Conservation (phyloP, 2,888 invertebrate genomes). For the Drosophila histrio region DNA sequence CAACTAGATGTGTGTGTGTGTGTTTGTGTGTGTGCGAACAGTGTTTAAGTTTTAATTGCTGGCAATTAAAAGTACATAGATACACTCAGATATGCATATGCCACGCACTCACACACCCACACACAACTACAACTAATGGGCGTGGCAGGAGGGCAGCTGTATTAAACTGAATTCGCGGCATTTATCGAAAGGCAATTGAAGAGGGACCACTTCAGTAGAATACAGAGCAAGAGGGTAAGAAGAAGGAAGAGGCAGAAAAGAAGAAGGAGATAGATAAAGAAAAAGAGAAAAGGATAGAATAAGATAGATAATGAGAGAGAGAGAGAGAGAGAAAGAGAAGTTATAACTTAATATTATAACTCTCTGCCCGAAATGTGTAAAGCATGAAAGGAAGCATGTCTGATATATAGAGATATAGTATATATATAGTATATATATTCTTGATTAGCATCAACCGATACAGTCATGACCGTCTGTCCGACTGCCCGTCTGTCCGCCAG, state of each 20-base stretch:
- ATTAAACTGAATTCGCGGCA: slow-evolving; percentile 4
- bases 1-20: slow-evolving; percentile 10
- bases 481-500: too few relatives aligned
- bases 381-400: too few relatives aligned
- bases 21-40: slow-evolving; percentile 40
- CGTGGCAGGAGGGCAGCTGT: slow-evolving; percentile 5
- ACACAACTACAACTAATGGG: not conserved
- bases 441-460: too few relatives aligned
- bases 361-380: too few relatives aligned
- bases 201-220: not conserved
- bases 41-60: slow-evolving; percentile 82
- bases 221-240: not conserved
- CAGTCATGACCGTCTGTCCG: too few relatives aligned
- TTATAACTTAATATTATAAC: too few relatives aligned
- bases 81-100: slow-evolving; percentile 64
- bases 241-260: not conserved
- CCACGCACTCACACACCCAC: slow-evolving; percentile 23
- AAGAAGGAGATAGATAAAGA: not conserved
- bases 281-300: not conserved
- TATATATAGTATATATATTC: too few relatives aligned
- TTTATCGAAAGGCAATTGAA: slow-evolving; percentile 3
- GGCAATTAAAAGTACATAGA: slow-evolving; percentile 82
- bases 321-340: not conserved
- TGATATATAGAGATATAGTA: too few relatives aligned
- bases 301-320: not conserved